Evolutionary conservation across 2,113 vertebrate genomes (phyloP).

Genomic region (Mesitornis unicolor): DNA sequence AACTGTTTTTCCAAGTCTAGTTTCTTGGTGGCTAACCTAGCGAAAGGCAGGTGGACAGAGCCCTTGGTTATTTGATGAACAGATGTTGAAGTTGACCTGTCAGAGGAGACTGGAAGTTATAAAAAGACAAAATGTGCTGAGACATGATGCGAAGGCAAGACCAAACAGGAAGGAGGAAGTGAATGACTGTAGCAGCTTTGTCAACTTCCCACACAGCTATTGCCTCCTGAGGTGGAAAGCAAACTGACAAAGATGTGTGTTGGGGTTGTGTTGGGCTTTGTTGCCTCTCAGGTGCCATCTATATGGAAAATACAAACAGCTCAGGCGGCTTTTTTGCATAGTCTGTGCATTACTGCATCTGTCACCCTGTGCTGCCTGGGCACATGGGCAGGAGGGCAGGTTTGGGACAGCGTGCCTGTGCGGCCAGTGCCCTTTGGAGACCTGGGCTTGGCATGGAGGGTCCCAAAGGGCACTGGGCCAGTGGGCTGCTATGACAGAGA

Average conservation of each 20-base stretch:
- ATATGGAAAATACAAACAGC: not conserved
- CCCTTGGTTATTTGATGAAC: not conserved
- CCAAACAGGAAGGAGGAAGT: not conserved
- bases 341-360: not conserved
- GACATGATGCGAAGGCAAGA: accelerated
- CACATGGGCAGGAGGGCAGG: not conserved
- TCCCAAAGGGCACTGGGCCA: not conserved
- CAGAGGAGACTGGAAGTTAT: not conserved
- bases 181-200: not conserved
- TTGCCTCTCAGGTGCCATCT: not conserved
- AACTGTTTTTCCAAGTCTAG: not conserved
- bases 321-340: accelerated
- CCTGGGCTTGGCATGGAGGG: not conserved
- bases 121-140: not conserved
- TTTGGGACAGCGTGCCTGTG: not conserved
- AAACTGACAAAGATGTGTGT: not conserved
- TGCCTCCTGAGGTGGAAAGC: not conserved
- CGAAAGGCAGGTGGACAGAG: not conserved
- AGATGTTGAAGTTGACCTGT: not conserved
- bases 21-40: not conserved
- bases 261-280: not conserved
- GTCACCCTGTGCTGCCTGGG: accelerated
- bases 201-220: not conserved
- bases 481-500: not conserved
- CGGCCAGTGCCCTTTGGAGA: accelerated